Base-by-base conservation (phyloP, 2,113 vertebrate species). In the Sapajus apella region DNA sequence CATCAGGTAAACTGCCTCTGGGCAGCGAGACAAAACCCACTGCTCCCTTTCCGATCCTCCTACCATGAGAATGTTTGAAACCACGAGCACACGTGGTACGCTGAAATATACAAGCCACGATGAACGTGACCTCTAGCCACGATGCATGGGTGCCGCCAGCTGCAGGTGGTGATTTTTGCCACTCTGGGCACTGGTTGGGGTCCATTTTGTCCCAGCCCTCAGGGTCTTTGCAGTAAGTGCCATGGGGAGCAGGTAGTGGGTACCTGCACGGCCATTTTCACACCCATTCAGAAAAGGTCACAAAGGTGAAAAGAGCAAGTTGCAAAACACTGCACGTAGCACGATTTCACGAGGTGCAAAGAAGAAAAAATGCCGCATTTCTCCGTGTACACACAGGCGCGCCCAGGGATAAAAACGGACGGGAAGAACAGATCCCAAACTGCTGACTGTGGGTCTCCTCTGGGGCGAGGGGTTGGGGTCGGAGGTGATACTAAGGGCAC, bases 301-400 rank as follows among this genome's bases (percentile, higher is more conserved):
- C 32, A 1, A 2, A 14, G 23, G 16, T 40, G 76, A 21, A 27
- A 40, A 81, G 21, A 52, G 47, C 32, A 5, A 80, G 47, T 1
- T 7, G 70, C 52, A 32, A 43, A 73, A 45, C 4, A 0, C 2
- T 0, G 45, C 32, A 16, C 0, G 5, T 1, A 1, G n/a, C 0
- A 20, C 18, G 61, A 87, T 7, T n/a, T 58, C 37, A n/a, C 37
- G 6, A 0, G 8, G 52, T 27, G n/a, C 64, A 55, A 17, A 64
- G 56, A 5, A 56, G 58, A 75, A 37, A n/a, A 56, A 50, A 4
- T 18, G 0, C 79, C 23, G 0, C 1, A 4, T 23, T 32, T 25
- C 3, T 8, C 3, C 4, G 30, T 23, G 40, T 2, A 25, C 43
- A 12, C 6, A 16, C 14, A 21, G 27, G 18, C 0, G 0, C 47